Evolutionary conservation across 2,113 vertebrate species (phyloP).

Genomic region (Hyla sarda): DNA sequence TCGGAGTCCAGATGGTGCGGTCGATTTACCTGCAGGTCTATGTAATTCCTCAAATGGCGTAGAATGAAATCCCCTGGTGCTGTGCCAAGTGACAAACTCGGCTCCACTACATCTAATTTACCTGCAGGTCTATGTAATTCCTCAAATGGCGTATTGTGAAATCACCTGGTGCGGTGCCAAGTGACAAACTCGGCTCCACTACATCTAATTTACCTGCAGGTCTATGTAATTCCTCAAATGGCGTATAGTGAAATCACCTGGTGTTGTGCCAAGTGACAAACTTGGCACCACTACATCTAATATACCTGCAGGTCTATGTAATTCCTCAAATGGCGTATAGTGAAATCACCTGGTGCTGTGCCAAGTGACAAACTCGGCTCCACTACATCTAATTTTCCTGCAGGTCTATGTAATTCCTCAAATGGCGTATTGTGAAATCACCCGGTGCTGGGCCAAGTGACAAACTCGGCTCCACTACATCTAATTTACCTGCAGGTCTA

Average conservation of each 20-base stretch:
- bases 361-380: not conserved
- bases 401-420: too few species aligned
- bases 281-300: not conserved
- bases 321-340: not conserved
- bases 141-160: too few species aligned
- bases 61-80: not conserved
- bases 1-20: not conserved
- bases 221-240: not conserved
- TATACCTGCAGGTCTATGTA: not conserved
- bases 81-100: not conserved
- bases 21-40: not conserved
- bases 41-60: not conserved
- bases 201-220: too few species aligned
- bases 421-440: too few species aligned
- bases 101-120: not conserved
- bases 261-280: not conserved
- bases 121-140: too few species aligned
- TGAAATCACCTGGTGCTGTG: not conserved
- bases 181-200: too few species aligned
- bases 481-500: too few species aligned
- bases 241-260: not conserved
- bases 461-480: too few species aligned
- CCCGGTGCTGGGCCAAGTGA: too few species aligned
- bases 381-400: too few species aligned
- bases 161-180: too few species aligned